phyloP scores from a whole-genome alignment of 2,797 vertebrate species.

The Lutjanus argentimaculatus region DNA sequence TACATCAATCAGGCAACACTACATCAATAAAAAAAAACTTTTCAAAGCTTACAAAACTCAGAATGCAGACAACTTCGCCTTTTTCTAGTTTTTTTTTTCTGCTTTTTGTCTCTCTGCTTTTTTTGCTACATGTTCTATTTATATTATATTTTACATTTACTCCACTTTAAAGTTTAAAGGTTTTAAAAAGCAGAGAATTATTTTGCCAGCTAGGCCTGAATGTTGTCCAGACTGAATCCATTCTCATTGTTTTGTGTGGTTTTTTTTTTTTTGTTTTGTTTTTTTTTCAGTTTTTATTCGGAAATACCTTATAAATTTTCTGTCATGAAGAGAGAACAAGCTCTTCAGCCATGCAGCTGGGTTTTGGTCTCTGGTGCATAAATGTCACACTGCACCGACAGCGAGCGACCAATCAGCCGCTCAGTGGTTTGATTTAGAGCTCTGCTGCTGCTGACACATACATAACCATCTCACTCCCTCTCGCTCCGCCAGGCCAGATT shows the following conservation, averaged over 20 bases:
- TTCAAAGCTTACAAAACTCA: too few relatives aligned
- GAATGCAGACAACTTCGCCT: too few relatives aligned
- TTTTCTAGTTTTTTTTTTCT: too few relatives aligned
- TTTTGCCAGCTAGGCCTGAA: too few relatives aligned
- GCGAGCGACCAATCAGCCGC: slow-evolving; percentile 16
- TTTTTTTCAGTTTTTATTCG: background rate
- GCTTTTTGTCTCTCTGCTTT: too few relatives aligned
- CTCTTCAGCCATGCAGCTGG: background rate
- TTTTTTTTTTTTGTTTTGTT: too few relatives aligned
- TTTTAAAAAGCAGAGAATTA: background rate
- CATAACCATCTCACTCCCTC: slow-evolving; percentile 23
- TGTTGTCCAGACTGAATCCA: too few relatives aligned
- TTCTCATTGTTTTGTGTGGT: background rate
- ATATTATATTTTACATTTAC: too few relatives aligned
- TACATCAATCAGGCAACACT: too few relatives aligned
- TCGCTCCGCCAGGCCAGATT: slow-evolving; percentile 34
- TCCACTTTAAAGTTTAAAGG: too few relatives aligned
- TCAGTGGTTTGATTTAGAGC: slow-evolving; percentile 25
- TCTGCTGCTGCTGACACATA: slow-evolving; percentile 32
- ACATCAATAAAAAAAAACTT: too few relatives aligned
- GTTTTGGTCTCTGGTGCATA: background rate
- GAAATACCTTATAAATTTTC: background rate
- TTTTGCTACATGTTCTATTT: too few relatives aligned
- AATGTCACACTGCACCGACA: slow-evolving; percentile 2
- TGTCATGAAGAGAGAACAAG: background rate